These are phyloP conservation scores for Apocheima hispidaria DNA, from an alignment of 2,888 invertebrate genomes.

Conservation along the genomic window DNA sequence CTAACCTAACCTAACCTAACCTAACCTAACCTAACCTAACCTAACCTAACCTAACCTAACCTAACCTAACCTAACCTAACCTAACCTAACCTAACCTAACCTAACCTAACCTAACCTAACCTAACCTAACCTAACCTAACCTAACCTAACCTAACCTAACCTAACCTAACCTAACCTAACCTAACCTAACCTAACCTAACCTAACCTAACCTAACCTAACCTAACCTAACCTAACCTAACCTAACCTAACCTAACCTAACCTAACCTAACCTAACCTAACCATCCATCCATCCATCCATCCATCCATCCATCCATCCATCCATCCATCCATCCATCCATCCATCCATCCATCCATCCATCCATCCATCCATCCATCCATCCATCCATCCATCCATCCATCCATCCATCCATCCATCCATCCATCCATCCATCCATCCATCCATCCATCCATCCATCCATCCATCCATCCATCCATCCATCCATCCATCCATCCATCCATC, in stretches of 20 bases:
- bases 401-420: not conserved
- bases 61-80: constrained; percentile 40
- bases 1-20: constrained; percentile 40
- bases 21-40: constrained; percentile 44
- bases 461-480: not conserved
- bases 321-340: no score
- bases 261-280: constrained; percentile 16
- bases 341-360: not conserved
- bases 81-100: constrained; percentile 40
- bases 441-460: not conserved
- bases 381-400: not conserved
- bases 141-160: constrained; percentile 37
- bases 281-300: no score
- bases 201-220: constrained; percentile 36
- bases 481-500: not conserved
- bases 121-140: constrained; percentile 37
- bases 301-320: no score
- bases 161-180: constrained; percentile 37
- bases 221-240: constrained; percentile 40
- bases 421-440: not conserved
- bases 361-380: not conserved
- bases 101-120: constrained; percentile 37
- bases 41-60: constrained; percentile 45
- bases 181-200: constrained; percentile 35
- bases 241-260: constrained; percentile 37